phyloP scores from a whole-genome alignment of 2,797 vertebrate species.

The Urocyon cinereoargenteus region DNA sequence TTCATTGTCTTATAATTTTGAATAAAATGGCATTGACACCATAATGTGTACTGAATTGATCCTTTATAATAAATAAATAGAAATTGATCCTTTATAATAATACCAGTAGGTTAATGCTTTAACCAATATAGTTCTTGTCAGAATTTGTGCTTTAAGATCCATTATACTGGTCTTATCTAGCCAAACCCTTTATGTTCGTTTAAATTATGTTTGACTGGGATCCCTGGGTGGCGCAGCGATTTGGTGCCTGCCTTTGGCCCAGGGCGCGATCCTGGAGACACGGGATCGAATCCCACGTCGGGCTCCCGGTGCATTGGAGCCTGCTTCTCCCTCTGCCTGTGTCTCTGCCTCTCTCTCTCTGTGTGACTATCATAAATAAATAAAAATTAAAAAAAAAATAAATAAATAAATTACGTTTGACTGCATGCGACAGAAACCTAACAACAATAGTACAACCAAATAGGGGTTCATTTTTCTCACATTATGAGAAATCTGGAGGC shows the following conservation, averaged over 20 bases:
- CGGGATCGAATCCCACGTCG: too few species aligned
- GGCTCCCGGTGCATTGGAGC: too few species aligned
- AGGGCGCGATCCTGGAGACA: too few species aligned
- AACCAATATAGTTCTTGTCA: background rate
- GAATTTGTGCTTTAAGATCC: background rate
- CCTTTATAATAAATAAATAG: too few species aligned
- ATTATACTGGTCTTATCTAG: background rate
- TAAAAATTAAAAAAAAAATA: too few species aligned
- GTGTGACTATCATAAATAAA: too few species aligned
- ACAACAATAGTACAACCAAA: background rate
- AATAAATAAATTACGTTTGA: conserved; percentile 45
- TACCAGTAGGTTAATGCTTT: background rate
- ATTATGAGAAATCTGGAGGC: background rate
- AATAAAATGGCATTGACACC: background rate
- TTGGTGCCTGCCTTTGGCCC: too few species aligned
- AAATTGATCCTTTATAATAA: background rate
- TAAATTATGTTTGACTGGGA: conserved; percentile 36
- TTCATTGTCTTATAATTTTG: background rate
- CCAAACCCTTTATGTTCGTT: background rate
- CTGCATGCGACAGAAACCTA: background rate
- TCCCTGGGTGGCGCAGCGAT: too few species aligned
- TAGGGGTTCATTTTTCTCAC: conserved; percentile 30
- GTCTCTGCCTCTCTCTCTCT: too few species aligned
- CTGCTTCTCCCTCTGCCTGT: too few species aligned
- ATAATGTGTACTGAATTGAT: background rate